phyloP scores from a whole-genome alignment of 2,888 invertebrate genomes.

The Trichacis sp. region DNA sequence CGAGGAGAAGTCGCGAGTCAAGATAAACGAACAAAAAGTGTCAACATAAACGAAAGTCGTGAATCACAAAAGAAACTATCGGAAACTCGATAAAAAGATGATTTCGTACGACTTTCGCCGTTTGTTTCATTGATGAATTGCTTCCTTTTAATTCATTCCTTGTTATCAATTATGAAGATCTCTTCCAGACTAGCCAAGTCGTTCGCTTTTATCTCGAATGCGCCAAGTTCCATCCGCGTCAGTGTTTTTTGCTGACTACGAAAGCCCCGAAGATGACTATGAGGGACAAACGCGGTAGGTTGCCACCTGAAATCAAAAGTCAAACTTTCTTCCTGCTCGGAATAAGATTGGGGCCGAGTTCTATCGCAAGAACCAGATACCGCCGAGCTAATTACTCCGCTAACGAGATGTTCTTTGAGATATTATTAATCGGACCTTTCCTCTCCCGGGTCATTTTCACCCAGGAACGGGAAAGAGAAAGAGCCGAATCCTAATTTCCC shows the following conservation, averaged over 20 bases:
- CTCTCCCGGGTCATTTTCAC: constrained; percentile 6
- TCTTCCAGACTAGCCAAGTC: not conserved
- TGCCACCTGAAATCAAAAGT: constrained; percentile 39
- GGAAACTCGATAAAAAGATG: too few species aligned
- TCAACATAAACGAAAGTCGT: too few species aligned
- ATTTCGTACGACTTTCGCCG: not conserved
- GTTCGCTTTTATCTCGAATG: constrained; percentile 9
- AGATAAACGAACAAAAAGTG: too few species aligned
- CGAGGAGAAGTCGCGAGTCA: too few species aligned
- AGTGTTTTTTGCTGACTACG: constrained; percentile 32
- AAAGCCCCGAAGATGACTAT: constrained; percentile 28
- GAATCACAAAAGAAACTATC: too few species aligned
- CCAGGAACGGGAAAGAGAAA: constrained; percentile 13
- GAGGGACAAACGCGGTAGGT: constrained; percentile 32
- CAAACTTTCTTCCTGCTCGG: constrained; percentile 6
- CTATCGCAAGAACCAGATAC: not conserved
- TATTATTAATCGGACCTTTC: constrained; percentile 24
- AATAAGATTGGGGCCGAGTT: constrained; percentile 1
- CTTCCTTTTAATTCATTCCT: not conserved
- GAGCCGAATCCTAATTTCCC: constrained; percentile 41
- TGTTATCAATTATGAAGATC: not conserved
- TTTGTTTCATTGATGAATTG: not conserved
- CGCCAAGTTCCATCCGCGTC: constrained; percentile 25
- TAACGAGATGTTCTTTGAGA: constrained; percentile 27
- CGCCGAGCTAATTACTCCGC: constrained; percentile 9